Conservation (phyloP, 1,140 invertebrate genomes). For the Propsilocerus akamusi region DNA sequence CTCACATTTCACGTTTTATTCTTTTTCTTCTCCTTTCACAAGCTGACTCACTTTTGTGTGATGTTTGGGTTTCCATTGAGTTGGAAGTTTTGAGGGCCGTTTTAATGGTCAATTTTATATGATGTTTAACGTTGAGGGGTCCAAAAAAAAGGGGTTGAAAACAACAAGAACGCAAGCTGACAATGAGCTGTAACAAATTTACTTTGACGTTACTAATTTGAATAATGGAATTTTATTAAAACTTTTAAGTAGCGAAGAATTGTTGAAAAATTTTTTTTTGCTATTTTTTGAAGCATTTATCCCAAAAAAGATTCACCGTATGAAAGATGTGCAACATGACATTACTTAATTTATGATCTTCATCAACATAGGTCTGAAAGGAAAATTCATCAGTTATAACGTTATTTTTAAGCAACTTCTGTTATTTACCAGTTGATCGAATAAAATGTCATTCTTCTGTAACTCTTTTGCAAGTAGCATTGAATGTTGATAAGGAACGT, state of each 20-base stretch:
- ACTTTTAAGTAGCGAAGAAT: too few relatives aligned
- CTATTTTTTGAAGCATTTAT: constrained; percentile 61
- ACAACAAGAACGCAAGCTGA: constrained; percentile 2
- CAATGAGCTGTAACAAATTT: constrained; percentile 3
- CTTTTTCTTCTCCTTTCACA: background rate
- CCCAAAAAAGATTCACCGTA: constrained; percentile 71
- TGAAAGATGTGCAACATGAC: constrained; percentile 73
- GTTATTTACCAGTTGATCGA: constrained; percentile 59
- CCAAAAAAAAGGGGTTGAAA: too few relatives aligned
- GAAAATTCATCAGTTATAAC: background rate
- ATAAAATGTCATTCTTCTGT: constrained; percentile 62
- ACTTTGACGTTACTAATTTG: too few relatives aligned
- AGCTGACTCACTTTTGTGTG: background rate
- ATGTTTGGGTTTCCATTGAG: too few relatives aligned
- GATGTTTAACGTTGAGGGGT: too few relatives aligned
- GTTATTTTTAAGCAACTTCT: background rate
- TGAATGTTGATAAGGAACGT: constrained; percentile 90
- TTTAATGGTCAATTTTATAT: too few relatives aligned
- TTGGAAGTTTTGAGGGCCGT: too few relatives aligned
- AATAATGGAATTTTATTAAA: too few relatives aligned
- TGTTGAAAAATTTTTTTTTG: too few relatives aligned
- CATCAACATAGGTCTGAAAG: constrained; percentile 80
- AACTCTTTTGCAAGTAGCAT: constrained; percentile 70
- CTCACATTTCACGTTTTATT: background rate
- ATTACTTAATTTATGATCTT: constrained; percentile 65